Evolutionary conservation across 30 jellyfish, hydroid and myxozoan species (phyloP).

Genomic region (Hydractinia echinata): DNA sequence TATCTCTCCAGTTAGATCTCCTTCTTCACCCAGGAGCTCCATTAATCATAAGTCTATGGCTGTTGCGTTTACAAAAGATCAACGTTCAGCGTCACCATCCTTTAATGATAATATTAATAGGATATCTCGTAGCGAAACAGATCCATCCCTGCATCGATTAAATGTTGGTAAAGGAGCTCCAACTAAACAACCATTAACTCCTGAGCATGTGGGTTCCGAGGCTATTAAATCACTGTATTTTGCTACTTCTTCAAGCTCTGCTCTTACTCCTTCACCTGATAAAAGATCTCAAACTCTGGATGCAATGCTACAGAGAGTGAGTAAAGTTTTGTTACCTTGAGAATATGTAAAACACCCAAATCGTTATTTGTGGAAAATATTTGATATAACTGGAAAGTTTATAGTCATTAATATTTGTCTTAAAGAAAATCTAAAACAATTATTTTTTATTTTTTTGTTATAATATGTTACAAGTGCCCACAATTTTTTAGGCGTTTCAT

Average conservation of each 20-base stretch:
- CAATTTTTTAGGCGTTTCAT: no score
- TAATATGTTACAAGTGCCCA: no score
- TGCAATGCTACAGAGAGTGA: slow-evolving; percentile 8
- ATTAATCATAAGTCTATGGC: background rate
- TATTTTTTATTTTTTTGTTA: no score
- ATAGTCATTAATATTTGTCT: no score
- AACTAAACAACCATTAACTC: background rate
- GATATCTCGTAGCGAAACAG: slow-evolving; percentile 12
- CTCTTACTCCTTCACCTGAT: background rate
- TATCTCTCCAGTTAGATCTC: background rate
- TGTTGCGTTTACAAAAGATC: slow-evolving; percentile 3
- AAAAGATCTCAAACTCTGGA: background rate
- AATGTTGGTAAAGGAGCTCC: background rate
- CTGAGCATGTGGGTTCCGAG: background rate
- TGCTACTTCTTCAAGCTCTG: background rate
- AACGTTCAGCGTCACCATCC: background rate
- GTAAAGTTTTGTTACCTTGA: background rate
- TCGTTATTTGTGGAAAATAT: no score
- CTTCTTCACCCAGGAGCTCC: background rate
- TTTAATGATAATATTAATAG: background rate
- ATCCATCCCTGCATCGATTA: background rate
- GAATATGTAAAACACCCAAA: no score
- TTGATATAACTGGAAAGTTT: no score
- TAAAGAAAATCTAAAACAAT: no score
- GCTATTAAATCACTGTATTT: background rate